Conservation (phyloP, 53 echinoderm and acorn worm genomes). For the Henricia sp. region DNA sequence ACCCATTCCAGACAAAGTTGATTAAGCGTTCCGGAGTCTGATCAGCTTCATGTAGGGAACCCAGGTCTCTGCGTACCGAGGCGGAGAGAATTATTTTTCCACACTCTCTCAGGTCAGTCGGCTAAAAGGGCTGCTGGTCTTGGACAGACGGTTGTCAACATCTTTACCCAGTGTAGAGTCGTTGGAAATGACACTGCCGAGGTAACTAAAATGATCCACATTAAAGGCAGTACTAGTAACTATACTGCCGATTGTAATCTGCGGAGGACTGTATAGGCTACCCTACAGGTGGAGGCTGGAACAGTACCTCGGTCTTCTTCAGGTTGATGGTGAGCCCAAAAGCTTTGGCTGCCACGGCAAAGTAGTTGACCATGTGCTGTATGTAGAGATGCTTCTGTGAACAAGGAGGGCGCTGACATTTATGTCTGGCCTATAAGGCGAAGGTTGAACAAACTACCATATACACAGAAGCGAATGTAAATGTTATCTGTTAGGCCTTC, state of each 20-base stretch:
- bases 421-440: neutral
- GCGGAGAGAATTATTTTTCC: conserved; percentile 29
- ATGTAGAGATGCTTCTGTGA: no score
- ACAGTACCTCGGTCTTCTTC: neutral
- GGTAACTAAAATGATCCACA: conserved; percentile 6
- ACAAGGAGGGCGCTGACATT: no score
- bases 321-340: conserved; percentile 38
- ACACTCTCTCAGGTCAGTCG: no score
- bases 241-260: no score
- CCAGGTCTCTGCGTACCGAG: no score
- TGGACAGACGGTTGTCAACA: neutral
- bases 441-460: conserved; percentile 55
- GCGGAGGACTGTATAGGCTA: neutral
- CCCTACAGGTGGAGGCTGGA: neutral
- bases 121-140: conserved; percentile 12
- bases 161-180: neutral
- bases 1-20: no score
- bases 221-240: no score
- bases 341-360: neutral
- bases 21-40: no score
- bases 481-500: neutral
- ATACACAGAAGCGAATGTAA: conserved; percentile 24
- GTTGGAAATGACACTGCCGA: neutral
- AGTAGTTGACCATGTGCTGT: no score
- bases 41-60: no score